Conservation (phyloP, 2,113 vertebrate genomes). For the Empidonax traillii region DNA sequence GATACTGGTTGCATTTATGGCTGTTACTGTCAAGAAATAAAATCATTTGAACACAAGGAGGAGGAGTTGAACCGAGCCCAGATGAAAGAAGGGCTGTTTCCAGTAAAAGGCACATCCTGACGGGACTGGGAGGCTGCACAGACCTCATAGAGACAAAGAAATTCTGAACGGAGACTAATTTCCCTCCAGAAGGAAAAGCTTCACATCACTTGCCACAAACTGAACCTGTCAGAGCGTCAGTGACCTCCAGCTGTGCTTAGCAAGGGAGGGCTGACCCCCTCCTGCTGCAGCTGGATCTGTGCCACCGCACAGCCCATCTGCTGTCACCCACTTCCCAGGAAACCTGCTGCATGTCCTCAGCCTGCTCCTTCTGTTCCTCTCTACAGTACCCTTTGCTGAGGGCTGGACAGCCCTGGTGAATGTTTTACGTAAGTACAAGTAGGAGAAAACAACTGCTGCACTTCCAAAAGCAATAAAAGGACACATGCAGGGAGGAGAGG, state of each 20-base stretch:
- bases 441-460: background rate
- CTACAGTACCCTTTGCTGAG: background rate
- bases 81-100: background rate
- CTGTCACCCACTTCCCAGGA: background rate
- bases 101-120: background rate
- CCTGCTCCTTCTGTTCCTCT: background rate
- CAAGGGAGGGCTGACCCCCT: background rate
- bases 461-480: background rate
- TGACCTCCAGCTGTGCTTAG: background rate
- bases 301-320: background rate
- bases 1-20: conserved; percentile 13
- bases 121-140: background rate
- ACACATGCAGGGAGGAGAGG: background rate
- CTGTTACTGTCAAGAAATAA: background rate
- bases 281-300: background rate
- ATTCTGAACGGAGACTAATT: background rate
- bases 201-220: background rate
- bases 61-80: background rate
- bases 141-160: background rate
- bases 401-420: background rate
- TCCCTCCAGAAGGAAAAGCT: background rate
- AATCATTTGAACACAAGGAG: background rate
- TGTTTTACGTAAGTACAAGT: background rate
- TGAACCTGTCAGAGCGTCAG: background rate
- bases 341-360: background rate